phyloP scores from a whole-genome alignment of 2,888 invertebrate species.

The Latrodectus elegans region DNA sequence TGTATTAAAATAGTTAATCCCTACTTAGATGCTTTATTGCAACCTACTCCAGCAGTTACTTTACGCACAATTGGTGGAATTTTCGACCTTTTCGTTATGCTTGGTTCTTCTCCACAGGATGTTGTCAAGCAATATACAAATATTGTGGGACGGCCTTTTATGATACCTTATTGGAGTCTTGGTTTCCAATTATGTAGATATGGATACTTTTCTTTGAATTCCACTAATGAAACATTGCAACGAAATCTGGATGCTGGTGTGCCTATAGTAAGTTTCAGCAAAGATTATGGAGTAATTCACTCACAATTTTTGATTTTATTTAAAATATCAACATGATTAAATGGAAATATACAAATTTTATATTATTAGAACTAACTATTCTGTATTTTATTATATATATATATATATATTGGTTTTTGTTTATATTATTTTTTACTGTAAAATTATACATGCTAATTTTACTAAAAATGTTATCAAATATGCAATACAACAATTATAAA shows the following conservation, averaged over 20 bases:
- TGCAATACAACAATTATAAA: too few relatives aligned
- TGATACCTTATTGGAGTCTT: constrained; percentile 76
- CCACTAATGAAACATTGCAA: constrained; percentile 81
- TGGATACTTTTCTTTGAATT: constrained; percentile 81
- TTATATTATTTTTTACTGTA: too few relatives aligned
- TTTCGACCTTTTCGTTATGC: constrained; percentile 77
- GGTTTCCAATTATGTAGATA: constrained; percentile 78
- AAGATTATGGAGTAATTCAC: too few relatives aligned
- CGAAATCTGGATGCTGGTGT: constrained; percentile 83
- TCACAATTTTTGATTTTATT: too few relatives aligned
- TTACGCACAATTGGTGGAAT: constrained; percentile 79
- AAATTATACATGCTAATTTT: too few relatives aligned
- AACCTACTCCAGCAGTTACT: constrained; percentile 78
- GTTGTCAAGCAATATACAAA: constrained; percentile 76
- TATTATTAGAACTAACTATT: too few relatives aligned
- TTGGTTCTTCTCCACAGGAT: constrained; percentile 78
- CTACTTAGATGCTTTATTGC: constrained; percentile 76
- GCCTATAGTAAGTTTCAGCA: constrained; percentile 80
- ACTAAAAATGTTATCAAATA: too few relatives aligned
- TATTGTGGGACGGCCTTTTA: constrained; percentile 63
- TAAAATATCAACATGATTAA: too few relatives aligned
- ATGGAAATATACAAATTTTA: too few relatives aligned
- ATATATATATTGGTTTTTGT: too few relatives aligned
- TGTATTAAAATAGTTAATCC: too few relatives aligned
- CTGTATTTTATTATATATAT: too few relatives aligned